A percentile compares a stretch with the other conserved stretches of the same genome.
These are phyloP conservation scores for Pluvialis apricaria DNA, from an alignment of 2,113 vertebrate genomes.

Conservation along the genomic window DNA sequence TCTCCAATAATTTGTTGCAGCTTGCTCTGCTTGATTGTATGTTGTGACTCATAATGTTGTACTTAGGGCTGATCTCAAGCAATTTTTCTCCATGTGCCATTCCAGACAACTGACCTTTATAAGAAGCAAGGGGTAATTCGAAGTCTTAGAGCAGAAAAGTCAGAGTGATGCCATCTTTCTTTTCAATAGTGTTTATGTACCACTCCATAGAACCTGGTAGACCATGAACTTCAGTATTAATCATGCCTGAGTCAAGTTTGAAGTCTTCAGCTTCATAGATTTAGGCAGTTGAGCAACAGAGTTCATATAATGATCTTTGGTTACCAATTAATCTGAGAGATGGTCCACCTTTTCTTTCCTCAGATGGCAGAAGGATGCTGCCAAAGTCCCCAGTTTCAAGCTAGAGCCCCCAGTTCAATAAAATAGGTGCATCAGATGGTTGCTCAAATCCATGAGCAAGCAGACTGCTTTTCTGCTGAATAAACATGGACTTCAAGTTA, in stretches of 20 bases:
- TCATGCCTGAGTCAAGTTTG: neutral
- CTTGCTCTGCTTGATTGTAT: neutral
- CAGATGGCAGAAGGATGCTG: neutral
- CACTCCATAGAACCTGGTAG: neutral
- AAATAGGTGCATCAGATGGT: neutral
- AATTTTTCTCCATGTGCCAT: neutral
- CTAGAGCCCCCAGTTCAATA: neutral
- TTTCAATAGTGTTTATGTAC: neutral
- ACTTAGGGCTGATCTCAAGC: neutral
- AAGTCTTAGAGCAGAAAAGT: neutral
- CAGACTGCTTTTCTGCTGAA: neutral
- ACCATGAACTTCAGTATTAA: neutral
- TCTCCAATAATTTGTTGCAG: neutral
- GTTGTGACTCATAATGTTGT: neutral
- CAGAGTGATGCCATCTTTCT: neutral
- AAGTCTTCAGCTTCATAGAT: neutral
- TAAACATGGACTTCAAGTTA: neutral
- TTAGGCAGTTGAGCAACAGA: neutral
- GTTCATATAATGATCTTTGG: neutral
- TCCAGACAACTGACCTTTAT: neutral
- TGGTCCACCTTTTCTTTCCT: neutral
- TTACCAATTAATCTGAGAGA: neutral
- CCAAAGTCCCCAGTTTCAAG: neutral
- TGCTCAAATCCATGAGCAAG: neutral
- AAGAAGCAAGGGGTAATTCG: neutral